Evolutionary conservation across 1,140 invertebrate genomes (phyloP).

Genomic region (Lasioglossum albipes): DNA sequence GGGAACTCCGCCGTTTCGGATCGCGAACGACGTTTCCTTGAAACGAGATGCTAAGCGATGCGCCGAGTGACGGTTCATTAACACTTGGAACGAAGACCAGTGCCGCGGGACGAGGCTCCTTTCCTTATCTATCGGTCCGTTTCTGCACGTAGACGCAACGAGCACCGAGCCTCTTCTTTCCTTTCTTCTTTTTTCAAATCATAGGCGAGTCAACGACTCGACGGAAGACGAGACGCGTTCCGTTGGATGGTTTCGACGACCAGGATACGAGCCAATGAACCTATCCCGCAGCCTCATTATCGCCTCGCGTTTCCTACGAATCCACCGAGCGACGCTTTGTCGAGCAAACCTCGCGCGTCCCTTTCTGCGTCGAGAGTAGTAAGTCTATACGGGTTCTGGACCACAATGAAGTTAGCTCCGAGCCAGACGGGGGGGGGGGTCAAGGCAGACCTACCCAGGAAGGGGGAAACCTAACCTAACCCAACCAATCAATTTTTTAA

Average conservation of each 20-base stretch:
- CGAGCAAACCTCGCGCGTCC: neutral
- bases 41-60: conserved; percentile 67
- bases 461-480: no score
- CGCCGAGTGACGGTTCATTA: conserved; percentile 73
- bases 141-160: neutral
- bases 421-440: no score
- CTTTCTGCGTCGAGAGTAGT: no score
- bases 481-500: no score
- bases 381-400: no score
- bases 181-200: neutral
- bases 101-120: conserved; percentile 32
- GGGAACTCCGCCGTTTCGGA: conserved; percentile 30
- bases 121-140: neutral
- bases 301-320: neutral
- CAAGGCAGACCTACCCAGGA: no score
- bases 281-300: conserved; percentile 31
- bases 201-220: neutral
- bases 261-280: conserved; percentile 16
- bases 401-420: no score
- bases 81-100: conserved; percentile 52
- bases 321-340: neutral
- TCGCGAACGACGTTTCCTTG: conserved; percentile 38
- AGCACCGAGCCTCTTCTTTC: no score
- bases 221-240: conserved; percentile 33
- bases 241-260: conserved; percentile 9